These are phyloP conservation scores for Hypomecis atomaria DNA, from an alignment of 2,888 invertebrate species.

Conservation along the genomic window DNA sequence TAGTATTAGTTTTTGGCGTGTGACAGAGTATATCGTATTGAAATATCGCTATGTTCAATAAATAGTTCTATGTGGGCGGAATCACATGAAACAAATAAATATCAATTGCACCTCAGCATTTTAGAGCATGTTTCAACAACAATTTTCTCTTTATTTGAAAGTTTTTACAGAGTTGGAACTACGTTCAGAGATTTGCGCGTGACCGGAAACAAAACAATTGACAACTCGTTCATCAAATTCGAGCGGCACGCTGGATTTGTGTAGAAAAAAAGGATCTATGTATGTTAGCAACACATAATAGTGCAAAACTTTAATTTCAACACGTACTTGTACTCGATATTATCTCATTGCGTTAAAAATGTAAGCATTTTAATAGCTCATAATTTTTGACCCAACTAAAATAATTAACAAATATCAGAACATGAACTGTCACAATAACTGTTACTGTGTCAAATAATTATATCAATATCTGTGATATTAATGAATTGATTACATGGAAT, in stretches of 20 bases:
- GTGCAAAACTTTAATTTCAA: neutral
- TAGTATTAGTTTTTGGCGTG: too few relatives aligned
- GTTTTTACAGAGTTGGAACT: constrained; percentile 17
- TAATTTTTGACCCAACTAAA: neutral
- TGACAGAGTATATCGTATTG: too few relatives aligned
- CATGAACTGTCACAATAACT: too few relatives aligned
- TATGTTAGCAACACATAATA: constrained; percentile 1
- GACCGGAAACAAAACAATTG: constrained; percentile 32
- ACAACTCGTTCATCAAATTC: constrained; percentile 30
- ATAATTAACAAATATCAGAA: neutral
- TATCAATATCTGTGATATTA: too few relatives aligned
- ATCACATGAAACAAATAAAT: too few relatives aligned
- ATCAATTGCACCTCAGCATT: too few relatives aligned
- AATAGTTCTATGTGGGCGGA: too few relatives aligned
- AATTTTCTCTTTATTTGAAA: neutral
- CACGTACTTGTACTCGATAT: neutral
- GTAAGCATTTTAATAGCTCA: neutral
- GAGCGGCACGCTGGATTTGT: constrained; percentile 21
- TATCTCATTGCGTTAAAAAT: neutral
- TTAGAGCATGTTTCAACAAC: neutral
- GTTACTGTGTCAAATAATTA: too few relatives aligned
- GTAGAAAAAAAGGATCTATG: constrained; percentile 3
- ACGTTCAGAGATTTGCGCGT: constrained; percentile 23
- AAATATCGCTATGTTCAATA: too few relatives aligned
- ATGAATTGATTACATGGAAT: constrained; percentile 10